Base-by-base conservation (phyloP, 2,888 invertebrate genomes). In the Lepetodrilus schrolli region DNA sequence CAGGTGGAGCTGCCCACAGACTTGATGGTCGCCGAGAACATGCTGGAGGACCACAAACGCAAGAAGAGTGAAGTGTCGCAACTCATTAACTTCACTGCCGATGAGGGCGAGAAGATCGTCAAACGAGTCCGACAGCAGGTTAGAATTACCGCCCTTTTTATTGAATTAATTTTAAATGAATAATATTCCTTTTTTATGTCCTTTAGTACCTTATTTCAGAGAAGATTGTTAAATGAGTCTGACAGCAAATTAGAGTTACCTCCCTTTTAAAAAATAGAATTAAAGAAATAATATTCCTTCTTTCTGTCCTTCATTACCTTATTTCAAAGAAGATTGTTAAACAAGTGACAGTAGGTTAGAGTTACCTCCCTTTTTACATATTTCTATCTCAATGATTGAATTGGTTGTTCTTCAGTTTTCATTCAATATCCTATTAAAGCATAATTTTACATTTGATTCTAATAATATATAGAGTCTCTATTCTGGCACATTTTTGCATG, bases 61-160 rank as follows among this genome's bases (percentile, higher is more conserved):
- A 93, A 93, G 80, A 93, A 93, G 84, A 93, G 93, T 86, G 92
- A 93, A 58, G 92, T 94, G 75, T 91, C 93, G 83, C 94, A 95
- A 88, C 92, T 93, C 85, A 93, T 95, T 87, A 93, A 93, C 88
- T 93, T 92, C 85, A 92, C 94, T 43, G 92, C 93, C 84, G 92
- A 93, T 78, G 94, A 95, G 89, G 93, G 94, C 82, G 94, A 94
- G 82, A 92, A 93, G 86, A 92, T 95, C 76, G 93, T 94, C 68
- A 91, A 92, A 80, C 93, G 93, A 89, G 94, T 95, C 75, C 92
- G 93, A 77, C 93, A 93, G 84, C 94, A 94, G 91, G 92, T 92
- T 82, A 77, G 83, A 77, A 23, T 4, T 23, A 13, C n/a, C n/a
- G n/a, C n/a, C n/a, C n/a, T n/a, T n/a, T n/a, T n/a, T n/a, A n/a